Percentiles rank a stretch among this genome's conserved stretches.
phyloP scores from a whole-genome alignment of 2,888 invertebrate species.

The Branchinecta sandiegonensis region DNA sequence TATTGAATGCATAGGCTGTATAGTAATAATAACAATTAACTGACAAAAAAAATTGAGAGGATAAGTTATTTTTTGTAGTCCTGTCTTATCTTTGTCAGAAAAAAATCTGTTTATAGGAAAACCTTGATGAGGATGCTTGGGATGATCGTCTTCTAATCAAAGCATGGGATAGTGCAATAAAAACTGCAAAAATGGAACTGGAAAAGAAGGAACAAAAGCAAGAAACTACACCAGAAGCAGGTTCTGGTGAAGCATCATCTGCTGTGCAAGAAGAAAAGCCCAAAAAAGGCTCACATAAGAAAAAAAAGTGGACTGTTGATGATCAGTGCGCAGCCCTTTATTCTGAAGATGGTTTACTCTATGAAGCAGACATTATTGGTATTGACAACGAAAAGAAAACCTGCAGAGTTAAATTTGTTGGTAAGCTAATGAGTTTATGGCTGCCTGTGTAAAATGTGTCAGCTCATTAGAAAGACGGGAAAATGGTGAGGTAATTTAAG shows the following conservation, averaged over 20 bases:
- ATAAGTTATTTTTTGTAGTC: too few relatives aligned
- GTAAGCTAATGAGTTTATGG: not conserved
- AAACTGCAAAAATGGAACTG: not conserved
- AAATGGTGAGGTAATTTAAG: too few relatives aligned
- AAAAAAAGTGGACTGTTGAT: not conserved
- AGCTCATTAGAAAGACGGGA: too few relatives aligned
- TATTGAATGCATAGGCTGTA: too few relatives aligned
- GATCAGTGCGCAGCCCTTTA: not conserved
- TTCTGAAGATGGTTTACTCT: constrained; percentile 8
- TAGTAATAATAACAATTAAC: too few relatives aligned
- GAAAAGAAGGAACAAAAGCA: not conserved
- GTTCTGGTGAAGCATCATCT: too few relatives aligned
- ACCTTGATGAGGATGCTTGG: not conserved
- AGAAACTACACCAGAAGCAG: not conserved
- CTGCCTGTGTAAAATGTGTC: too few relatives aligned
- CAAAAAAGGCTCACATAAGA: not conserved
- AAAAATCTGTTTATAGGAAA: too few relatives aligned
- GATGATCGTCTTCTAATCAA: not conserved
- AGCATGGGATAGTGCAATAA: constrained; percentile 10
- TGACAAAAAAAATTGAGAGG: too few relatives aligned
- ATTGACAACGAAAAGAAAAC: not conserved
- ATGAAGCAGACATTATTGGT: not conserved
- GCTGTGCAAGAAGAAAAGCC: not conserved
- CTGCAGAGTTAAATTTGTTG: constrained; percentile 14
- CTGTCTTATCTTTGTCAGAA: too few relatives aligned